Base-by-base conservation (phyloP, 2,888 invertebrate genomes). In the Apeira syringaria region DNA sequence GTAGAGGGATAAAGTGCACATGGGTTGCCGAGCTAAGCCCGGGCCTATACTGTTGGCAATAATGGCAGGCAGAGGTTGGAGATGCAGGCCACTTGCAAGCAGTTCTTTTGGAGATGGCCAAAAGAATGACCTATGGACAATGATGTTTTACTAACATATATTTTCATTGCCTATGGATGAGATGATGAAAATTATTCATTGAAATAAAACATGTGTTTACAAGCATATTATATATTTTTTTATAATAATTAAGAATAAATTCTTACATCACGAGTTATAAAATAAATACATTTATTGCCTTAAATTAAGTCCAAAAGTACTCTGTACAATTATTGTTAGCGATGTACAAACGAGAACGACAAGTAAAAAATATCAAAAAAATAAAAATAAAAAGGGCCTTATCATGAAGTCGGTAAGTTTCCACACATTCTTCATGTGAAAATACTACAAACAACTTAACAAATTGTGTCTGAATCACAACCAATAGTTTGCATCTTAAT, bases 231-330 rank as follows among this genome's bases (percentile, higher is more conserved):
- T 88, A 89, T 89, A 83, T 84, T 86, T 88, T 83, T 89, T 89
- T 86, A 86, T 88, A 87, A 89, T 89, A 88, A 87, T 88, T 89
- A 89, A 85, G 88, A 87, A 88, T 88, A 87, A 89, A 88, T 87
- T 87, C 89, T 89, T 89, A 89, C 87, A 87, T 89, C 88, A 87
- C 88, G 80, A 89, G 87, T 88, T 89, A 88, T 88, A 89, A 88
- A 89, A 89, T 89, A 89, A 89, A 89, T 89, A 89, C 89, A 88
- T 89, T 89, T 89, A 89, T 88, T 86, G 87, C 88, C 89, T 87
- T 88, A 88, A 89, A 85, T 87, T 88, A 89, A 87, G 88, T 89
- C 84, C 86, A 85, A 88, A 89, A 89, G 84, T 88, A 87, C 80
- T 88, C 88, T 89, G 89, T 89, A 89, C 89, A 89, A 77, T 83